Conservation (phyloP, 2,888 invertebrate species). For the Ennomos fuscantarius region DNA sequence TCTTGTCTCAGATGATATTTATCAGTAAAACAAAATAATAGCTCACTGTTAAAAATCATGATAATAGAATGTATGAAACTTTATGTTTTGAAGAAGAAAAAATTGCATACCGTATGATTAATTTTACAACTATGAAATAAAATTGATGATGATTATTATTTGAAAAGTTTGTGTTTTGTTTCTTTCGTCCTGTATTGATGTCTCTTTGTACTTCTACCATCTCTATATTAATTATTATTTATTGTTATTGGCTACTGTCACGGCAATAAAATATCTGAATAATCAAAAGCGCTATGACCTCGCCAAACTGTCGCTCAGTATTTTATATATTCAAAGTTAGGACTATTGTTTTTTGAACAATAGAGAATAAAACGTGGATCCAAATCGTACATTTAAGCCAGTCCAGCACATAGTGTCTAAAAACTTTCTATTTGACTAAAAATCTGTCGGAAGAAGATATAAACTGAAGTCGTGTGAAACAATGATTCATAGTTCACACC, state of each 20-base stretch:
- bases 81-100: too few species aligned
- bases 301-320: constrained; percentile 56
- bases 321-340: constrained; percentile 66
- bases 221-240: too few species aligned
- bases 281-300: constrained; percentile 59
- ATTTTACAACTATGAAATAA: too few species aligned
- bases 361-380: constrained; percentile 45
- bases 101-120: too few species aligned
- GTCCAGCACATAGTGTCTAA: constrained; percentile 26
- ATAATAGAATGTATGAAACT: too few species aligned
- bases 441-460: constrained; percentile 38
- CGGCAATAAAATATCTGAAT: constrained; percentile 46
- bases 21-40: background rate
- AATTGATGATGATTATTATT: too few species aligned
- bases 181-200: background rate
- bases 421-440: constrained; percentile 42
- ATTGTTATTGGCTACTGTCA: constrained; percentile 25
- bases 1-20: constrained; percentile 34
- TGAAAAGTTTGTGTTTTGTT: background rate
- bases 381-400: constrained; percentile 45
- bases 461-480: constrained; percentile 45
- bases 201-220: constrained; percentile 1
- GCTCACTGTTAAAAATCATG: too few species aligned
- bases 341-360: constrained; percentile 55
- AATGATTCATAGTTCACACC: constrained; percentile 58